Evolutionary conservation across 2,888 invertebrate species (phyloP), one percentile per base, ranked within the genome.

Genomic region (Meteorus colon): DNA sequence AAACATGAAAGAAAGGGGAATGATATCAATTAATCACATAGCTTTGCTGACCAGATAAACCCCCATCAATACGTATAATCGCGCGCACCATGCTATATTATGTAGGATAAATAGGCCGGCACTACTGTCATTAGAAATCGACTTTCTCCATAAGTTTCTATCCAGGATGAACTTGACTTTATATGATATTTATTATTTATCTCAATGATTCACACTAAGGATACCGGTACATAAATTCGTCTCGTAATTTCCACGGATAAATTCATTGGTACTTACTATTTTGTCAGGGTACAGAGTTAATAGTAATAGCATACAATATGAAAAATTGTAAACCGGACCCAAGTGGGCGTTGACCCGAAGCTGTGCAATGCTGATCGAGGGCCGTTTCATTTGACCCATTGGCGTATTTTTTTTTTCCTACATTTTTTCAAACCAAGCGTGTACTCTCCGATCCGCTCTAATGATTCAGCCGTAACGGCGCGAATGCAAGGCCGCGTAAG

Each of bases 391-490:
- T 65, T 65, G 65, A 68, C 59, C 60, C 68, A 62, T 60, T 68
- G 62, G 24, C 62, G 41, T 16, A 37, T 29, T 37, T 27, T 41
- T 74, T 24, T 74, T 67, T 27, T 29, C 24, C 29, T 27, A 5
- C 29, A 19, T 62, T 27, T 59, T 41, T 41, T 41, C n/a, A 55
- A 55, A 19, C 19, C 8, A 55, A 55, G 19, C 55, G 24, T 55
- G 19, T 19, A 55, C 37, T 19, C 37, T 65, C 75, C 78, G 81
- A 81, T 82, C 82, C 83, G 80, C 79, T 85, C 82, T 82, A 84
- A 81, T 83, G 84, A 86, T 80, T 87, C 84, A 85, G 83, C 81
- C 77, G 81, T 80, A 82, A 85, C 81, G 70, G 60, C 51, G 59
- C 69, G 41, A 80, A 78, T 77, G 81, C 86, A 86, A 86, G 86